Base-by-base conservation (phyloP, 2,888 invertebrate genomes). In the Epinotia brunnichana region DNA sequence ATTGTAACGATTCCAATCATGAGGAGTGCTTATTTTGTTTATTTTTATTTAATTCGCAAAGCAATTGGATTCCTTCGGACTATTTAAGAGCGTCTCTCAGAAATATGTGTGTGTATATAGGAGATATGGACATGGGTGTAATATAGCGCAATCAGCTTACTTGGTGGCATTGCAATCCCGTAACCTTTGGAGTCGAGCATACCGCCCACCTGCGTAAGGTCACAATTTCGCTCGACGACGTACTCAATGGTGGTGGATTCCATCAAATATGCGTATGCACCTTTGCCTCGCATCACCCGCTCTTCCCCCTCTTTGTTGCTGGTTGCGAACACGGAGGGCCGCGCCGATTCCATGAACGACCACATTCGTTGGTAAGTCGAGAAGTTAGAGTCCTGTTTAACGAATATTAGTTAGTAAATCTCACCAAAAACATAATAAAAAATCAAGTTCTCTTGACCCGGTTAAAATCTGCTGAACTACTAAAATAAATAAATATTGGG, bases 161-260 rank as follows among this genome's bases (percentile, higher is more conserved):
- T 97, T 79, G 97, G 97, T 13, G 97, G 98, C 93, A 98, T 96
- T 9, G 98, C 99, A 75, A 99, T 98, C 62, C 99, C 99, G 83
- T 99, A 99, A 81, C 98, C 98, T 88, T 99, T 99, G 11, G 97
- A 97, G 87, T 99, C 98, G 62, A 99, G 94, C 94, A 98, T 95
- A 2, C 97, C 97, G 0, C 99, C 99, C 29, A 99, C 96, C 94
- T 98, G 97, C 56, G 97, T 97, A 75, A 98, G 95, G 76, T 98
- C 97, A 83, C 99, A 99, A 83, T 97, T 96, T 76, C 98, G 94
- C 86, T 98, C 97, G 63, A 97, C 96, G 53, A 96, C 96, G 84
- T 99, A 99, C 86, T 99, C 99, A 76, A 99, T 98, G 29, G 97
- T 97, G 0, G 99, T 98, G 0, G 98, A 99, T 90, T 99, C 99